These are phyloP conservation scores for Limnothrissa miodon DNA, from an alignment of 2,113 vertebrate genomes.

Conservation along the genomic window DNA sequence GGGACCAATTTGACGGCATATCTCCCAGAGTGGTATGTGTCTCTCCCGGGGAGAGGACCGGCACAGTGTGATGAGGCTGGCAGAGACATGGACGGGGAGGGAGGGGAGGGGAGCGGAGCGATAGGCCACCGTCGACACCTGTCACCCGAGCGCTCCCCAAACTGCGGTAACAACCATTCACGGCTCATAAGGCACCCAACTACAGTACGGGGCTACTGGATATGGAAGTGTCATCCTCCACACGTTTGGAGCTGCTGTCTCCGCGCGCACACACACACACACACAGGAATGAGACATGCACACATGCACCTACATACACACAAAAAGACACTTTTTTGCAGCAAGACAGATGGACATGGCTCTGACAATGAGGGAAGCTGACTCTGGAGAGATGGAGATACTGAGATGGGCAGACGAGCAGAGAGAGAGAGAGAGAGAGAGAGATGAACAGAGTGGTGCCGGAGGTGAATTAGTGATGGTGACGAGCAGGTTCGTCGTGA, in stretches of 20 bases:
- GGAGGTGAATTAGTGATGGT: background rate
- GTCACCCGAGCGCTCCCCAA: conserved; percentile 5
- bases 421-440: background rate
- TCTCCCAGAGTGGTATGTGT: conserved; percentile 58
- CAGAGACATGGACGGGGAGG: background rate
- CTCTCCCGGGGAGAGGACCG: conserved; percentile 57
- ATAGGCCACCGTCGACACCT: conserved; percentile 11
- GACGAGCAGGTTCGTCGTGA: background rate
- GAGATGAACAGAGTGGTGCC: background rate
- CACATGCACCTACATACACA: background rate
- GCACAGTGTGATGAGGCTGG: conserved; percentile 54
- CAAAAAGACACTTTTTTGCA: background rate
- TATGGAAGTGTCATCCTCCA: background rate
- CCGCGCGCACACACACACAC: conserved; percentile 3
- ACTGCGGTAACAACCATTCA: conserved; percentile 6
- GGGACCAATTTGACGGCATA: conserved; percentile 63
- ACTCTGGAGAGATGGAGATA: background rate
- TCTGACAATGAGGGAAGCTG: conserved; percentile 7
- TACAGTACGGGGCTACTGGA: conserved; percentile 17
- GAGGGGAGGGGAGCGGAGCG: background rate
- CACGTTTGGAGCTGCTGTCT: background rate
- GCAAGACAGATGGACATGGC: background rate
- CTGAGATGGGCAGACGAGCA: background rate
- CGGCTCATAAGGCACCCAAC: conserved; percentile 11
- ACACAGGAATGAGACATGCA: background rate